These are phyloP conservation scores for Heteronetta atricapilla DNA, from an alignment of 2,113 vertebrate species.

Conservation along the genomic window DNA sequence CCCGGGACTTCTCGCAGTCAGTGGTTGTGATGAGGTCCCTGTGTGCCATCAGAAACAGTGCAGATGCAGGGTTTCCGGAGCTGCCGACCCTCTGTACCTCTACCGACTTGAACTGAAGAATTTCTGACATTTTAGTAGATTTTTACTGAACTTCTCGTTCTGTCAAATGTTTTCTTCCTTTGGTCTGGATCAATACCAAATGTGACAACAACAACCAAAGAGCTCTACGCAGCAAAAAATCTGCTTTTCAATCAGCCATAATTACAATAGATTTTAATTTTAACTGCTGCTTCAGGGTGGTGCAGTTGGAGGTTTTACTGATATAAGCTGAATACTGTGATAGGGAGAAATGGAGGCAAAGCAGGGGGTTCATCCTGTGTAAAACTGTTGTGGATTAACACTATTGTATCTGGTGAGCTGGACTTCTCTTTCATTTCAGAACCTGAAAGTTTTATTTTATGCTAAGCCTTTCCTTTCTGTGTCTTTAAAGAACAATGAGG, in stretches of 20 bases:
- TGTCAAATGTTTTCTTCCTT: not conserved
- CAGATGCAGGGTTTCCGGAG: not conserved
- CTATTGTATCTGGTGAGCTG: not conserved
- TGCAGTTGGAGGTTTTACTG: not conserved
- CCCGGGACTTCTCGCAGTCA: rapidly evolving
- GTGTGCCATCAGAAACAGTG: too few relatives aligned
- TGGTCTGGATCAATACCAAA: not conserved
- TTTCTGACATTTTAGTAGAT: not conserved
- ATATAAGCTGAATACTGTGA: not conserved
- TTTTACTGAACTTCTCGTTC: not conserved
- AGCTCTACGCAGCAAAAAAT: not conserved
- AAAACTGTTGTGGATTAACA: not conserved
- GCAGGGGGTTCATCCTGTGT: not conserved
- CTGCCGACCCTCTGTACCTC: rapidly evolving
- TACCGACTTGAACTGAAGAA: not conserved
- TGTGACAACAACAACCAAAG: not conserved
- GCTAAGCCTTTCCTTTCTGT: not conserved
- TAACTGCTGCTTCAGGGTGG: not conserved
- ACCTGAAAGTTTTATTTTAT: not conserved
- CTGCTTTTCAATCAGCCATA: not conserved
- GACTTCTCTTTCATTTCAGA: not conserved
- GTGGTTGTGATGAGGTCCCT: not conserved
- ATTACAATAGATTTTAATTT: not conserved
- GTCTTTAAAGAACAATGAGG: not conserved
- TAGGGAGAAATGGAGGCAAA: not conserved